A percentile compares a stretch with the other conserved stretches of the same genome.
Conservation (phyloP, 2,797 vertebrate genomes). For the Pseudochirops cupreus region DNA sequence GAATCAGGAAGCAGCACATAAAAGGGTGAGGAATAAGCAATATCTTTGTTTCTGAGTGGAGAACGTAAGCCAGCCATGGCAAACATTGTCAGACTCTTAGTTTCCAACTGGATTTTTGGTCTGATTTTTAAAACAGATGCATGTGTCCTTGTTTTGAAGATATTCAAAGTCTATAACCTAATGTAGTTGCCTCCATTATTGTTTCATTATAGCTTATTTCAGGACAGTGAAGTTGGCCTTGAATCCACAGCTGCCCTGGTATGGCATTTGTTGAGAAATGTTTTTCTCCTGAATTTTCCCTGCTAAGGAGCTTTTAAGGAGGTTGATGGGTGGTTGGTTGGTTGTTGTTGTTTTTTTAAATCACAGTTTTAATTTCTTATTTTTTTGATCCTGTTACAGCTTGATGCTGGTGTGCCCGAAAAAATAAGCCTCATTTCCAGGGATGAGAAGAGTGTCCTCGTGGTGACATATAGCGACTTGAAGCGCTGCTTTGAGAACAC, state of each 20-base stretch:
- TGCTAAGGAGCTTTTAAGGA: background rate
- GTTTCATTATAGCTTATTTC: background rate
- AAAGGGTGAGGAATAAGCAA: background rate
- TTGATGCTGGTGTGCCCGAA: slow-evolving; percentile 98
- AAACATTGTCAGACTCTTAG: background rate
- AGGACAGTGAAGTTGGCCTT: background rate
- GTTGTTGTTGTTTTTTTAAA: slow-evolving; percentile 63
- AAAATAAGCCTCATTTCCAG: slow-evolving; percentile 99
- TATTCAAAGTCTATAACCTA: background rate
- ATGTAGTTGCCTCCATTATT: background rate
- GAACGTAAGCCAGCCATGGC: background rate
- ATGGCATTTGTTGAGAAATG: background rate
- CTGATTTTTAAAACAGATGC: background rate
- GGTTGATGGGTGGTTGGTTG: background rate
- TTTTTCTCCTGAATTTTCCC: background rate
- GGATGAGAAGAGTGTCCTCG: slow-evolving; percentile 99
- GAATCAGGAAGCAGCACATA: background rate
- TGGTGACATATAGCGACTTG: slow-evolving; percentile 99
- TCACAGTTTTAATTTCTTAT: slow-evolving; percentile 74
- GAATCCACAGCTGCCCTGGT: background rate
- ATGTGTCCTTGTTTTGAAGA: no score
- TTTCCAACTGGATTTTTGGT: background rate
- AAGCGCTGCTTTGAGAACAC: slow-evolving; percentile 99
- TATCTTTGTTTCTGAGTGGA: background rate
- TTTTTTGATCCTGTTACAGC: slow-evolving; percentile 87